A percentile compares a stretch with the other conserved stretches of the same genome.
These are phyloP conservation scores for Odocoileus virginianus DNA, from an alignment of 2,113 vertebrate species.

Conservation along the genomic window DNA sequence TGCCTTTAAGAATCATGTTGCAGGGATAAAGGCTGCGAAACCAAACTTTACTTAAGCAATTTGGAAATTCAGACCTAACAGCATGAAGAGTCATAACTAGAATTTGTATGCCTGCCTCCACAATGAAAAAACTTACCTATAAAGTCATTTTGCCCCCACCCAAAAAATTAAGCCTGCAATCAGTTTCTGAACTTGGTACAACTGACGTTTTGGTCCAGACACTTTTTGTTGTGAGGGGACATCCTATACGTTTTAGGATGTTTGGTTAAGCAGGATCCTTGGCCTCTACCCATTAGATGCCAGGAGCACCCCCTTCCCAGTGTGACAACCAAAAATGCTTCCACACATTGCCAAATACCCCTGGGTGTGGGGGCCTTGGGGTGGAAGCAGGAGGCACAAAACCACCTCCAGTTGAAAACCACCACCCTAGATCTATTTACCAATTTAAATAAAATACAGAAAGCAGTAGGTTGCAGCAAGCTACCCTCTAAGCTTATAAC, in stretches of 20 bases:
- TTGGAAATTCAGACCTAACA: neutral
- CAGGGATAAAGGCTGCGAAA: neutral
- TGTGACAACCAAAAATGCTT: neutral
- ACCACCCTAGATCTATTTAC: neutral
- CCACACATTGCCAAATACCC: neutral
- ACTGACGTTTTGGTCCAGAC: neutral
- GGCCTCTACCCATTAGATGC: neutral
- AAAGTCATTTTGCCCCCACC: neutral
- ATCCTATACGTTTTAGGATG: neutral
- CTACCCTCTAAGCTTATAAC: neutral
- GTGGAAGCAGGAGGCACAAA: neutral
- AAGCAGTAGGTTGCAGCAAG: neutral
- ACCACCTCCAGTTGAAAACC: neutral
- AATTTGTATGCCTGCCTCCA: neutral
- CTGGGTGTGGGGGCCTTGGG: neutral
- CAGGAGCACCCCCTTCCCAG: neutral
- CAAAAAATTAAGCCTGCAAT: neutral
- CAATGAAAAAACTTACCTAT: neutral
- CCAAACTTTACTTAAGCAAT: neutral
- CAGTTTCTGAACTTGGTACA: neutral
- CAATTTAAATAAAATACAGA: slow-evolving; percentile 11
- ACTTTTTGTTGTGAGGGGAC: neutral
- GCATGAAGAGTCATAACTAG: neutral
- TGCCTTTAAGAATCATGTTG: neutral
- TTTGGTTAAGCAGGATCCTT: neutral